A percentile compares a stretch with the other conserved stretches of the same genome.
These are phyloP conservation scores for Drosophila melanogaster DNA, from an alignment of 1,140 invertebrate genomes.

Conservation along the genomic window DNA sequence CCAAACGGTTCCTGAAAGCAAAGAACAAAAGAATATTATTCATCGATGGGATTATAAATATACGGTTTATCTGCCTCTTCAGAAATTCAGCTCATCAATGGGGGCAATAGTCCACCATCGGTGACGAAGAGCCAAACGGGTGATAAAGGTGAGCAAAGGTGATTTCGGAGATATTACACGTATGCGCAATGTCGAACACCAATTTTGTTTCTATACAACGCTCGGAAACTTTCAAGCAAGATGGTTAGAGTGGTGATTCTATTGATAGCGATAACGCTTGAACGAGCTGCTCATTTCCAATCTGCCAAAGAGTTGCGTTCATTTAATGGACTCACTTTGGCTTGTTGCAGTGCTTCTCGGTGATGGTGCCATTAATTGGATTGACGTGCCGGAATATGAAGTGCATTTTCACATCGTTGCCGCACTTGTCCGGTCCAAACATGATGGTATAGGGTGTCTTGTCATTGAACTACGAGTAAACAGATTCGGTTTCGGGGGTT, in stretches of 20 bases:
- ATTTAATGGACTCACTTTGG: slow-evolving; percentile 86
- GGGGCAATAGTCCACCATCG: slow-evolving; percentile 8
- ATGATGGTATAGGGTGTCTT: slow-evolving; percentile 99
- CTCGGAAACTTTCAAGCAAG: too few relatives aligned
- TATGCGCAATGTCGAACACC: neutral
- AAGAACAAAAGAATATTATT: slow-evolving; percentile 31
- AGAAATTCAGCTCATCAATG: slow-evolving; percentile 3
- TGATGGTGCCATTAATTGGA: slow-evolving; percentile 94
- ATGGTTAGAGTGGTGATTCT: neutral
- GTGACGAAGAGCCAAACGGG: slow-evolving; percentile 2
- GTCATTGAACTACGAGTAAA: slow-evolving; percentile 91
- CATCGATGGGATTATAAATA: slow-evolving; percentile 32
- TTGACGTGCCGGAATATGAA: slow-evolving; percentile 99
- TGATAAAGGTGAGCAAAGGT: slow-evolving; percentile 3
- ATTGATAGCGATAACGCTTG: neutral
- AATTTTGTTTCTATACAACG: neutral
- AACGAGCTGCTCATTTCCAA: neutral
- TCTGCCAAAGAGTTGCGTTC: neutral
- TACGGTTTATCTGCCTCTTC: slow-evolving; percentile 9
- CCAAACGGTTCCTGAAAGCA: slow-evolving; percentile 88
- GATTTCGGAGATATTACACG: neutral
- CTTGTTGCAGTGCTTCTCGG: slow-evolving; percentile 97
- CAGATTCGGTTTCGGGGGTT: slow-evolving; percentile 28
- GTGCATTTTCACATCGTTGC: slow-evolving; percentile 97
- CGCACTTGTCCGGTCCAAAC: slow-evolving; percentile 99